A percentile compares a stretch with the other conserved stretches of the same genome.
Evolutionary conservation across 2,888 invertebrate species (phyloP).

Genomic region (Crepidodera aurea): DNA sequence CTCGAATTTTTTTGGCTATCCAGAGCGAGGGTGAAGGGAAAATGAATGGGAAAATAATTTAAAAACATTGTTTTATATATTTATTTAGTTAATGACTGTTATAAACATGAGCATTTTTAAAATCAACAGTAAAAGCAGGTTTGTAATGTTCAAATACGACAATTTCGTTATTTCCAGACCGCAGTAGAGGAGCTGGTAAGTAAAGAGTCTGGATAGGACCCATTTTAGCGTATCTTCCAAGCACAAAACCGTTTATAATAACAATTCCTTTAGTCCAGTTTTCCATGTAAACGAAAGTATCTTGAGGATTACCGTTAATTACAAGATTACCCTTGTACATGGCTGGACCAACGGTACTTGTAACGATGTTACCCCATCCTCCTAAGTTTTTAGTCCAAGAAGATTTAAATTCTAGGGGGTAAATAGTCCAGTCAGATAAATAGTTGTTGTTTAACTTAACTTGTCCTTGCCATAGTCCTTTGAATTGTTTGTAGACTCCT

Average conservation of each 20-base stretch:
- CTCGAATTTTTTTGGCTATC: too few species aligned
- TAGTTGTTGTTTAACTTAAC: slow-evolving; percentile 59
- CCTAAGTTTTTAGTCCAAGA: slow-evolving; percentile 57
- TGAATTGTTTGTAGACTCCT: slow-evolving; percentile 51
- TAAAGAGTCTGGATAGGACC: slow-evolving; percentile 88
- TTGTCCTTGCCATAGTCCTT: slow-evolving; percentile 60
- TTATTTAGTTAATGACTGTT: slow-evolving; percentile 16
- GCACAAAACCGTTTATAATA: slow-evolving; percentile 84
- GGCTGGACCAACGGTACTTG: slow-evolving; percentile 61
- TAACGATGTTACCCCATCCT: slow-evolving; percentile 46
- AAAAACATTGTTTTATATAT: too few species aligned
- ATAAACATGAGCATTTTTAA: slow-evolving; percentile 18
- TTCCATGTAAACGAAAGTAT: slow-evolving; percentile 80
- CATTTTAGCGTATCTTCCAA: slow-evolving; percentile 80
- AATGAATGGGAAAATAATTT: too few species aligned
- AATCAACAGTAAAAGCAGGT: slow-evolving; percentile 37
- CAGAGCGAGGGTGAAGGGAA: too few species aligned
- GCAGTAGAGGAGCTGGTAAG: slow-evolving; percentile 79
- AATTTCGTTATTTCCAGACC: slow-evolving; percentile 61
- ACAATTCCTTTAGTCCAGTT: slow-evolving; percentile 88
- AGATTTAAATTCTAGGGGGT: slow-evolving; percentile 62
- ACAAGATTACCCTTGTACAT: slow-evolving; percentile 66
- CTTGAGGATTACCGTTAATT: slow-evolving; percentile 63
- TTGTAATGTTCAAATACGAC: slow-evolving; percentile 58
- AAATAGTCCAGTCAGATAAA: slow-evolving; percentile 60